These are phyloP conservation scores for Chaetophractus vellerosus DNA, from an alignment of 2,797 vertebrate genomes.

Conservation along the genomic window DNA sequence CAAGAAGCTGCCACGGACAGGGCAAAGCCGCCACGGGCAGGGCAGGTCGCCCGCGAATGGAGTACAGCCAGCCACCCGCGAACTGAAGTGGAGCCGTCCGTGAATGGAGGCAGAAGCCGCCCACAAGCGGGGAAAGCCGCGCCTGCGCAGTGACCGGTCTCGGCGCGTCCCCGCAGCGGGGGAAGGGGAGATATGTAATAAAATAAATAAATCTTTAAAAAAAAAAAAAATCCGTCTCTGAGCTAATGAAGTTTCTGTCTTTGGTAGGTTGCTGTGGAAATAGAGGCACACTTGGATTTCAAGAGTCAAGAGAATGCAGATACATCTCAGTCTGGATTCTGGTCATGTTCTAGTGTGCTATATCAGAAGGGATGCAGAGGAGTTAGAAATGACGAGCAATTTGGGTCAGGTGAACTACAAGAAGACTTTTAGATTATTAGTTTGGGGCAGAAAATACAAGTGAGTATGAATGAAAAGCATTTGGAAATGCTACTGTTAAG, in stretches of 20 bases:
- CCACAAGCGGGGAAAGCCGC: too few relatives aligned
- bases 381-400: neutral
- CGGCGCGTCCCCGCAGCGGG: too few relatives aligned
- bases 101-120: too few relatives aligned
- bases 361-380: neutral
- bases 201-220: too few relatives aligned
- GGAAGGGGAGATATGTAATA: too few relatives aligned
- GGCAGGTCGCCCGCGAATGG: too few relatives aligned
- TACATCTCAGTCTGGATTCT: neutral
- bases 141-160: too few relatives aligned
- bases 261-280: neutral
- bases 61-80: too few relatives aligned
- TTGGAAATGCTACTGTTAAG: neutral
- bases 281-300: neutral
- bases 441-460: neutral
- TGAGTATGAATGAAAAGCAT: neutral
- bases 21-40: too few relatives aligned
- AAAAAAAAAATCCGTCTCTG: too few relatives aligned
- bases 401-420: neutral
- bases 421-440: neutral
- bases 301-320: neutral
- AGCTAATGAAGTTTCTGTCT: neutral
- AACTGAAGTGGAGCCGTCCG: too few relatives aligned
- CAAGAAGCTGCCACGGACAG: too few relatives aligned
- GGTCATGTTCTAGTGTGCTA: neutral